Conservation (phyloP, 2,888 invertebrate species). For the Clusia tigrina region DNA sequence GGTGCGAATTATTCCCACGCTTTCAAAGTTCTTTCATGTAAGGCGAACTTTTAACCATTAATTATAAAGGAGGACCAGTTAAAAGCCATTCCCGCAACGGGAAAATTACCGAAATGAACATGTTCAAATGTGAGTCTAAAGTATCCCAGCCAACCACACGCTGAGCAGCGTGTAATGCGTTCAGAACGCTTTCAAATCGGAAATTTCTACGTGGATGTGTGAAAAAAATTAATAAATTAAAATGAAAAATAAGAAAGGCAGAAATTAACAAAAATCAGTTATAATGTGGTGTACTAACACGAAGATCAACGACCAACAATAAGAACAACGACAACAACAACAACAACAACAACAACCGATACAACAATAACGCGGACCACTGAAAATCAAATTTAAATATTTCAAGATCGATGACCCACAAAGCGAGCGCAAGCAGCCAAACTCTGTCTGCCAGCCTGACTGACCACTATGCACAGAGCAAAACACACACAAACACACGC, state of each 20-base stretch:
- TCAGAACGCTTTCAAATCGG: not conserved
- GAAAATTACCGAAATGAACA: no score
- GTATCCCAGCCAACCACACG: not conserved
- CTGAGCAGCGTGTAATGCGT: not conserved
- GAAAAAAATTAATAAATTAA: not conserved
- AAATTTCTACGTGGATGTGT: no score
- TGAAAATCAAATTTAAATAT: slow-evolving; percentile 51
- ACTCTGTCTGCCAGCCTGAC: not conserved
- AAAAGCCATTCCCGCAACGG: no score
- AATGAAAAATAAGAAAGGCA: not conserved
- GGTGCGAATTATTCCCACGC: no score
- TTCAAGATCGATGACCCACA: slow-evolving; percentile 57
- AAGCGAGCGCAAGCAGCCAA: slow-evolving; percentile 37
- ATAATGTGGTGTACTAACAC: not conserved
- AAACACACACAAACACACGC: not conserved
- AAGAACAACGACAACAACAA: slow-evolving; percentile 28
- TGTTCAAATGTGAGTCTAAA: no score
- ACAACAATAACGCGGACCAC: slow-evolving; percentile 35
- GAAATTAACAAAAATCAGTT: not conserved
- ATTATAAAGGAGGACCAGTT: no score
- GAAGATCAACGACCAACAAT: slow-evolving; percentile 12
- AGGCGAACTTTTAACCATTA: no score
- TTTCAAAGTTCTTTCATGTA: no score
- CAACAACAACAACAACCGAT: slow-evolving; percentile 16
- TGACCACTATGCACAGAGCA: not conserved